These are phyloP conservation scores for Priocnemis perturbator DNA, from an alignment of 2,888 invertebrate species.

Conservation along the genomic window DNA sequence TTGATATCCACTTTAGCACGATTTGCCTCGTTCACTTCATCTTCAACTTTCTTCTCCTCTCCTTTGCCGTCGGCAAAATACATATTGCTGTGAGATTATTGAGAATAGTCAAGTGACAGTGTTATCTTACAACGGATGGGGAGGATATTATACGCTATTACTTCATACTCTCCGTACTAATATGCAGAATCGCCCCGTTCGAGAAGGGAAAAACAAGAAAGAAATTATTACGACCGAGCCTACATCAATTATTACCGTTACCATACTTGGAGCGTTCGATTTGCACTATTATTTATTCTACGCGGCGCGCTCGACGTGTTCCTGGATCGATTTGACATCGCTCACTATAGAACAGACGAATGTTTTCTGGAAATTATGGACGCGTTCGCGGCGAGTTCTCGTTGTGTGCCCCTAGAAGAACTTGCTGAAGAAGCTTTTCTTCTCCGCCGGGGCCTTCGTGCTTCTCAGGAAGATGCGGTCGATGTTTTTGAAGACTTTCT, in stretches of 20 bases:
- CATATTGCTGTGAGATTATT: no score
- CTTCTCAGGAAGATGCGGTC: conserved; percentile 83
- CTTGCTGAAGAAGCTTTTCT: conserved; percentile 63
- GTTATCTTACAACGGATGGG: no score
- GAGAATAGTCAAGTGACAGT: no score
- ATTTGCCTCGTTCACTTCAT: no score
- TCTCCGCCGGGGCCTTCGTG: conserved; percentile 57
- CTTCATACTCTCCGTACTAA: conserved; percentile 21
- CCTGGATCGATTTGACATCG: no score
- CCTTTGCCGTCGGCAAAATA: no score
- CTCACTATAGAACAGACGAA: conserved; percentile 32
- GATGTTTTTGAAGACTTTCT: conserved; percentile 88
- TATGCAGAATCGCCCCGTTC: conserved; percentile 2
- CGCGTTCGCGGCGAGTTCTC: no score
- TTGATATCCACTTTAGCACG: no score
- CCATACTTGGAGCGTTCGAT: conserved; percentile 4
- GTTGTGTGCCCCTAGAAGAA: neutral
- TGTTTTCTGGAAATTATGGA: conserved; percentile 24
- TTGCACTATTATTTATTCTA: conserved; percentile 1
- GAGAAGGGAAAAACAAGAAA: conserved; percentile 22
- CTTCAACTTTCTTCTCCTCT: no score
- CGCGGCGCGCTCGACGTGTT: no score
- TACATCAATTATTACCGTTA: neutral
- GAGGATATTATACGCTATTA: neutral
- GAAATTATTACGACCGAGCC: conserved; percentile 10